Conservation (phyloP, 2,888 invertebrate genomes). For the Diaperis boleti region DNA sequence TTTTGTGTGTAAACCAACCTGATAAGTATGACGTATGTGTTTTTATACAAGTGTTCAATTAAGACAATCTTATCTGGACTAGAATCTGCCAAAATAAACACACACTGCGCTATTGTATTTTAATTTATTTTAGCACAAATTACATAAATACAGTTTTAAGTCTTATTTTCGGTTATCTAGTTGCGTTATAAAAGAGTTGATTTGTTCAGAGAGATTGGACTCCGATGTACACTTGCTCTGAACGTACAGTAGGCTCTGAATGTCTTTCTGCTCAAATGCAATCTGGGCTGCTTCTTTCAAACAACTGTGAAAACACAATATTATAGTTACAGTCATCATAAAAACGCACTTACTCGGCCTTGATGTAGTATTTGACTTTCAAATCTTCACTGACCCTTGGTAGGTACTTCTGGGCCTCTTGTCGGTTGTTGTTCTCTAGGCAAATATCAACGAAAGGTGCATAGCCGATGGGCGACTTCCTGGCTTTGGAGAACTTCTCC, state of each 20-base stretch:
- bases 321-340: too few species aligned
- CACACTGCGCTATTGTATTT: background rate
- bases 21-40: too few species aligned
- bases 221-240: slow-evolving; percentile 14
- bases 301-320: slow-evolving; percentile 49
- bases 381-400: slow-evolving; percentile 85
- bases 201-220: slow-evolving; percentile 11
- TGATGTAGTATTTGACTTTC: slow-evolving; percentile 89
- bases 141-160: background rate
- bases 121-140: background rate
- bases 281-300: slow-evolving; percentile 24
- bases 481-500: slow-evolving; percentile 88
- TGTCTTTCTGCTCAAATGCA: slow-evolving; percentile 27
- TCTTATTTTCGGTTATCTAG: slow-evolving; percentile 65
- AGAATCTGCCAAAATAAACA: too few species aligned
- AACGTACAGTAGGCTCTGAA: slow-evolving; percentile 21
- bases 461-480: slow-evolving; percentile 94
- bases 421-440: slow-evolving; percentile 76
- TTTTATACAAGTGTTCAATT: background rate
- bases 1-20: too few species aligned
- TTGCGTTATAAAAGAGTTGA: slow-evolving; percentile 65
- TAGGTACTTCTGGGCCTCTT: slow-evolving; percentile 90
- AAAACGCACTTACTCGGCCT: slow-evolving; percentile 82
- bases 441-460: slow-evolving; percentile 96
- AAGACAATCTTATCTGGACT: too few species aligned